phyloP scores from a whole-genome alignment of 2,797 vertebrate species.

The Chloroceryle inda region DNA sequence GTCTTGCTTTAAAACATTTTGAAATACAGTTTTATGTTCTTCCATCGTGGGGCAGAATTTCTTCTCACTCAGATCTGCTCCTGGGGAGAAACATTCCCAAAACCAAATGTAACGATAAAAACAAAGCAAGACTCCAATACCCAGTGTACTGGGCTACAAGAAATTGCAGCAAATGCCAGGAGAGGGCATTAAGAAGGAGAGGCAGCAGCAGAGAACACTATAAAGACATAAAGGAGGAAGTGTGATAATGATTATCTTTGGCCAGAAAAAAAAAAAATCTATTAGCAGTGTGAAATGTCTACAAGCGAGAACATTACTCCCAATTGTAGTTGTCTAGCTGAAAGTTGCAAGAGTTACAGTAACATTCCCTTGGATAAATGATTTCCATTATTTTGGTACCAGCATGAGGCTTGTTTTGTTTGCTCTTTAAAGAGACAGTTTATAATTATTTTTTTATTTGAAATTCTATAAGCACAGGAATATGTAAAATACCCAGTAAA shows the following conservation, averaged over 20 bases:
- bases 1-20: not conserved
- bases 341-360: not conserved
- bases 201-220: not conserved
- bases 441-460: not conserved
- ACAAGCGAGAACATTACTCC: not conserved
- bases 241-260: not conserved
- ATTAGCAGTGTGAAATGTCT: accelerated
- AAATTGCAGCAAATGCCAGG: not conserved
- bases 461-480: not conserved
- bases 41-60: not conserved
- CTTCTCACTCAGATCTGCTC: not conserved
- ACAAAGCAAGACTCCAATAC: not conserved
- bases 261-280: not conserved
- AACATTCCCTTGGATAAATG: not conserved
- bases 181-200: not conserved
- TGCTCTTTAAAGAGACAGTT: not conserved
- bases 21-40: not conserved
- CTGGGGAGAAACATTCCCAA: not conserved
- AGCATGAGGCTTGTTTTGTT: not conserved
- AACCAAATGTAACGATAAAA: accelerated
- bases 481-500: not conserved
- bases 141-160: not conserved
- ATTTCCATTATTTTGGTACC: not conserved
- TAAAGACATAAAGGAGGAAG: not conserved
- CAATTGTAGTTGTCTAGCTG: not conserved